phyloP scores from a whole-genome alignment of 2,888 invertebrate genomes.

The Homarus gammarus region DNA sequence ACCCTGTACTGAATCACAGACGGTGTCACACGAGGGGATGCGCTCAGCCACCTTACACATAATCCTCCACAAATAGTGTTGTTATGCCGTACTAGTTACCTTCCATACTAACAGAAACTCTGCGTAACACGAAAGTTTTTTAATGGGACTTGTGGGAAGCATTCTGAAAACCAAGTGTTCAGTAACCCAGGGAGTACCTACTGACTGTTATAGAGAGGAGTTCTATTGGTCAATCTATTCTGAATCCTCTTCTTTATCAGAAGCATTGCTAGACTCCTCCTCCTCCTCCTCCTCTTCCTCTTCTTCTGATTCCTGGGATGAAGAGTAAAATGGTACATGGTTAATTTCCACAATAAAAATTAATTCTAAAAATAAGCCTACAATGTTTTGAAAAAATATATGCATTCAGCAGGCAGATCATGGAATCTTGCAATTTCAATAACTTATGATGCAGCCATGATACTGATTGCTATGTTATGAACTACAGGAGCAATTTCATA shows the following conservation, averaged over 20 bases:
- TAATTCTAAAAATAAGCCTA: background rate
- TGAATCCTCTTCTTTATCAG: constrained; percentile 30
- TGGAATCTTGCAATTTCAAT: background rate
- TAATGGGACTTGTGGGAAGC: too few species aligned
- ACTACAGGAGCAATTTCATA: background rate
- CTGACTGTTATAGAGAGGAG: background rate
- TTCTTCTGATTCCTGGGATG: constrained; percentile 33
- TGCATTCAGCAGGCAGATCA: background rate
- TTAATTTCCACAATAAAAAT: background rate
- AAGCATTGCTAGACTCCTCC: constrained; percentile 2
- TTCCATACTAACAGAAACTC: too few species aligned
- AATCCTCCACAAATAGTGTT: too few species aligned
- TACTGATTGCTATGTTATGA: background rate
- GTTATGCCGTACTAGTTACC: too few species aligned
- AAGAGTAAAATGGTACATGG: background rate
- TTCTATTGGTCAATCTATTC: background rate
- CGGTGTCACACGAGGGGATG: too few species aligned
- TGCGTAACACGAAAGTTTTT: too few species aligned
- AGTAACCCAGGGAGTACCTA: too few species aligned
- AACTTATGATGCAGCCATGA: background rate
- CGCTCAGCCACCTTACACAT: too few species aligned
- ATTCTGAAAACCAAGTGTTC: too few species aligned
- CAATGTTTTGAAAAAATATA: background rate
- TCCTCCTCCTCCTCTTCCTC: constrained; percentile 37
- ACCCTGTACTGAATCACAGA: too few species aligned